Evolutionary conservation across 2,113 vertebrate species (phyloP), one percentile per base, ranked within the genome.

Genomic region (Peromyscus polionotus): DNA sequence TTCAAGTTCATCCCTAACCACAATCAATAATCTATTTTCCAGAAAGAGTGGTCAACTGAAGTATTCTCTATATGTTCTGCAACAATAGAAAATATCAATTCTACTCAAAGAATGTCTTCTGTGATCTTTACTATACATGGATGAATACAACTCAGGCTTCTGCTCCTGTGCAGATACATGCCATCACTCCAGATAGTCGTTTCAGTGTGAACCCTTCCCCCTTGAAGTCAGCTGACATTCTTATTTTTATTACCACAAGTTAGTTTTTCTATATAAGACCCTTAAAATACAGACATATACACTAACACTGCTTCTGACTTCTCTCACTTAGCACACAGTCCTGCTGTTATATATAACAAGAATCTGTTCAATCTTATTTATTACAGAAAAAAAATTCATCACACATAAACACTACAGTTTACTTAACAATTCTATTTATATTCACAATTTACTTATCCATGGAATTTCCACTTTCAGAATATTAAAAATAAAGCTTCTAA

Each of bases 241-340:
- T 95, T 89, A 92, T 91, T 95, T 92, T 79, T 93, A 63, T 68
- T 87, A 51, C 51, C 10, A 85, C 51, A 75, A 33, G 20, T 88
- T 91, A 45, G 31, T 8, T 70, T 93, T 54, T 77, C 45, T 51
- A 51, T 19, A 54, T 19, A 61, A 67, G 12, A 79, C 94, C 45
- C 45, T 54, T 91, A 45, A 63, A 33, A 65, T 26, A 85, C 1
- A 45, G 39, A 95, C 51, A 31, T 22, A 33, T 0, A 5, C 42
- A 11, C 42, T 26, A 48, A 36, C 42, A 26, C 61, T 97, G 73
- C 42, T 5, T 90, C 39, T 90, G 36, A 48, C 28, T 65, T 81
- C 24, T 87, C 67, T 94, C 45, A 45, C 73, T 33, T 26, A 14
- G 77, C 63, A 73, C 42, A 54, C 80, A n/a, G 31, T 57, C 54